Percentiles rank a stretch among this genome's conserved stretches.
Evolutionary conservation across 1,140 invertebrate species (phyloP).

Genomic region (Drosophila yakuba): DNA sequence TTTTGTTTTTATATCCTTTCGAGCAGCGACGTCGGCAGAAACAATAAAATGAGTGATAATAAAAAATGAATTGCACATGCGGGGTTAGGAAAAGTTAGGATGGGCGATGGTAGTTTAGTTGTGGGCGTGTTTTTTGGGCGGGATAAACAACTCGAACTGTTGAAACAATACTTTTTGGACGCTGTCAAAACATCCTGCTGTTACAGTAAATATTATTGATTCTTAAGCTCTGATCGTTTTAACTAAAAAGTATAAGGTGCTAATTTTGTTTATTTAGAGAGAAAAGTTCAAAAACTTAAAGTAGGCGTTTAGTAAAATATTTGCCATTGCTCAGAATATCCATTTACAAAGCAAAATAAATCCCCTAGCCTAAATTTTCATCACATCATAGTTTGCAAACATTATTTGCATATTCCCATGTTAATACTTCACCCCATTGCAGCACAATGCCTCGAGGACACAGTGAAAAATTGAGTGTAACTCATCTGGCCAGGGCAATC

Average conservation of each 20-base stretch:
- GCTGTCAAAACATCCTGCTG: slow-evolving; percentile 24
- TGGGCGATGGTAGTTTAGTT: neutral
- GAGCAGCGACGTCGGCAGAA: slow-evolving; percentile 48
- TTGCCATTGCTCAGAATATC: neutral
- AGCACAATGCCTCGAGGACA: neutral
- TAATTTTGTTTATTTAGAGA: neutral
- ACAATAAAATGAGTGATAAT: slow-evolving; percentile 69
- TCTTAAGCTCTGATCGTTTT: neutral
- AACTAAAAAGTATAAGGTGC: neutral
- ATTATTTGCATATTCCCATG: slow-evolving; percentile 6
- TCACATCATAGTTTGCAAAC: neutral
- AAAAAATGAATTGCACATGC: slow-evolving; percentile 79
- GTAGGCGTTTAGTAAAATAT: neutral
- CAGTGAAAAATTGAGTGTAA: neutral
- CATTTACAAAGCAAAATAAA: neutral
- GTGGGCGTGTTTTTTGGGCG: neutral
- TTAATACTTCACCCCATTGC: slow-evolving; percentile 7
- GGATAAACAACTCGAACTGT: slow-evolving; percentile 9
- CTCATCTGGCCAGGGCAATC: slow-evolving; percentile 11
- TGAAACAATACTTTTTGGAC: slow-evolving; percentile 38
- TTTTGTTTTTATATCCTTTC: slow-evolving; percentile 58
- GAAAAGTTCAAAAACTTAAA: neutral
- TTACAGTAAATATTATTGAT: slow-evolving; percentile 36
- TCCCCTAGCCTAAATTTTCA: neutral
- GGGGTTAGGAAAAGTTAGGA: slow-evolving; percentile 29